phyloP scores from a whole-genome alignment of 2,113 vertebrate genomes.

The Erinaceus europaeus region DNA sequence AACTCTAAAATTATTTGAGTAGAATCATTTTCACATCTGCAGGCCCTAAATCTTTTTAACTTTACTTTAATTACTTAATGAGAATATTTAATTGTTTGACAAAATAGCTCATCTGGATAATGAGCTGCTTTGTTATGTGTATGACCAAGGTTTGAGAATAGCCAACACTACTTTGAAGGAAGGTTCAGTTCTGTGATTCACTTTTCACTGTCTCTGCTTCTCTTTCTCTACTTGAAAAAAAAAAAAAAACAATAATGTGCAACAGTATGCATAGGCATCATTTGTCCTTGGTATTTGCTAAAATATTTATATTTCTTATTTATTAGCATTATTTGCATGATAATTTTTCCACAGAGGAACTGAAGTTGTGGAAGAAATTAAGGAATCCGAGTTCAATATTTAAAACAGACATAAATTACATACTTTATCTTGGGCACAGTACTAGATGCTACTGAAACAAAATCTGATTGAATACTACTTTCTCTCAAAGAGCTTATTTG shows the following conservation, averaged over 20 bases:
- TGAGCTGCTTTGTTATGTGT: too few species aligned
- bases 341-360: neutral
- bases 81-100: neutral
- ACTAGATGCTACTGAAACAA: neutral
- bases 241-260: too few species aligned
- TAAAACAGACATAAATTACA: neutral
- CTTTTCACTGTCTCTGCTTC: too few species aligned
- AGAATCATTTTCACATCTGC: neutral
- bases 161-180: too few species aligned
- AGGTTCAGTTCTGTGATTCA: too few species aligned
- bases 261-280: accelerated
- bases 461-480: neutral
- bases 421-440: neutral
- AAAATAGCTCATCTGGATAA: too few species aligned
- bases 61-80: neutral
- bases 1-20: neutral
- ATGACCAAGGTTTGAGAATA: too few species aligned
- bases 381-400: neutral
- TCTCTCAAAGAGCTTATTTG: neutral
- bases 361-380: too few species aligned
- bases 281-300: neutral
- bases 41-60: neutral
- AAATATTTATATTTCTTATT: too few species aligned
- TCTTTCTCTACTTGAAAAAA: too few species aligned
- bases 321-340: neutral